Evolutionary conservation across 2,888 invertebrate genomes (phyloP).

Genomic region (Nesidiocoris tenuis): DNA sequence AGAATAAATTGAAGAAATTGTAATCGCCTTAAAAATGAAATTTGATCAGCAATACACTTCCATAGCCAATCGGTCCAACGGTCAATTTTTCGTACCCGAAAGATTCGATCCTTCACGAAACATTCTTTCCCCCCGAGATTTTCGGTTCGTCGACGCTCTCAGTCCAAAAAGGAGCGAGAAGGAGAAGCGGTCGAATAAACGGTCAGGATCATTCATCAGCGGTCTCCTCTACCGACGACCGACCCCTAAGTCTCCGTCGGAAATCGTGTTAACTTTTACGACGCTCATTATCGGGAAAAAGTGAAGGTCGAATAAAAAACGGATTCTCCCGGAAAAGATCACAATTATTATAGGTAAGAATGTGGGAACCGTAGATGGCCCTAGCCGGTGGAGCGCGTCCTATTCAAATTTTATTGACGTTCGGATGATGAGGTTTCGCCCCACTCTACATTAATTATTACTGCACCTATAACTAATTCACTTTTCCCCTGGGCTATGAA

Average conservation of each 20-base stretch:
- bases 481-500: background rate
- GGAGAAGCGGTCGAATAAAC: too few relatives aligned
- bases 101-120: too few relatives aligned
- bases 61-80: too few relatives aligned
- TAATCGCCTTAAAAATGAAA: too few relatives aligned
- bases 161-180: background rate
- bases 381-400: slow-evolving; percentile 2
- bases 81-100: too few relatives aligned
- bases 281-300: slow-evolving; percentile 28
- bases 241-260: background rate
- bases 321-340: background rate
- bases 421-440: background rate
- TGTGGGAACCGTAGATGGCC: slow-evolving; percentile 18
- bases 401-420: slow-evolving; percentile 36
- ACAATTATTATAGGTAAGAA: background rate
- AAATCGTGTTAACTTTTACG: slow-evolving; percentile 37
- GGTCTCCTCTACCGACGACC: slow-evolving; percentile 2
- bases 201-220: slow-evolving; percentile 21
- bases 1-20: too few relatives aligned
- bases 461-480: background rate
- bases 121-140: too few relatives aligned
- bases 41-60: too few relatives aligned
- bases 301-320: slow-evolving; percentile 12
- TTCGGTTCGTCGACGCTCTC: too few relatives aligned
- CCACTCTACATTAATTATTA: background rate